Evolutionary conservation across 1,140 invertebrate species (phyloP).

Genomic region (Ganaspis sp.): DNA sequence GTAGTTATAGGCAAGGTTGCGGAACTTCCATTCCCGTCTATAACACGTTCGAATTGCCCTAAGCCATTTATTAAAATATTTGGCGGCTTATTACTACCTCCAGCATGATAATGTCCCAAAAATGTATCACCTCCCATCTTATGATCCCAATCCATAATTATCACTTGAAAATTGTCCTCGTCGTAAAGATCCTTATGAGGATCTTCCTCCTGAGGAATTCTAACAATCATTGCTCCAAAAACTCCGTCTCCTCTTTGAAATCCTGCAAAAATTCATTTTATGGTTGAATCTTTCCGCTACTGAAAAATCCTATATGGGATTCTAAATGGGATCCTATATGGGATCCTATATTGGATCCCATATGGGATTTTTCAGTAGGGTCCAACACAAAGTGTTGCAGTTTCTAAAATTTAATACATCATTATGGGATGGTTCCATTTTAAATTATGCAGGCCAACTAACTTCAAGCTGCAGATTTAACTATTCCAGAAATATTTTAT

Average conservation of each 20-base stretch:
- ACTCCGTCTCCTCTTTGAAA: slow-evolving; percentile 89
- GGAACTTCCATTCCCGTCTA: slow-evolving; percentile 58
- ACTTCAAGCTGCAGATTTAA: too few relatives aligned
- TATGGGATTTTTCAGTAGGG: too few relatives aligned
- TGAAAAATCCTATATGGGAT: background rate
- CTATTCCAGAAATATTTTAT: too few relatives aligned
- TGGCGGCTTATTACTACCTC: slow-evolving; percentile 86
- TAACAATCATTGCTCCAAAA: slow-evolving; percentile 85
- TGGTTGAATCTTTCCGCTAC: too few relatives aligned
- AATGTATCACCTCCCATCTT: slow-evolving; percentile 83
- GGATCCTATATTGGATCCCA: too few relatives aligned
- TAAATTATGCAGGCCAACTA: too few relatives aligned
- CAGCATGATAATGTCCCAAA: slow-evolving; percentile 85
- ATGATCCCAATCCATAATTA: slow-evolving; percentile 89
- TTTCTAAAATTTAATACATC: too few relatives aligned
- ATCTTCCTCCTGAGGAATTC: slow-evolving; percentile 78
- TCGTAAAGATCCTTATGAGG: slow-evolving; percentile 80
- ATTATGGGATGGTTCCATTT: too few relatives aligned
- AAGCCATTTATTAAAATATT: slow-evolving; percentile 88
- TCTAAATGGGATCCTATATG: too few relatives aligned
- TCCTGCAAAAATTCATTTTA: slow-evolving; percentile 72
- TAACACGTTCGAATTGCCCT: slow-evolving; percentile 78
- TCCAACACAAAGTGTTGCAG: too few relatives aligned
- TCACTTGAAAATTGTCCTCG: slow-evolving; percentile 83
- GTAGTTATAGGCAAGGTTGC: slow-evolving; percentile 77